A percentile compares a stretch with the other conserved stretches of the same genome.
Conservation (phyloP, 2,888 invertebrate genomes). For the Mantis religiosa region DNA sequence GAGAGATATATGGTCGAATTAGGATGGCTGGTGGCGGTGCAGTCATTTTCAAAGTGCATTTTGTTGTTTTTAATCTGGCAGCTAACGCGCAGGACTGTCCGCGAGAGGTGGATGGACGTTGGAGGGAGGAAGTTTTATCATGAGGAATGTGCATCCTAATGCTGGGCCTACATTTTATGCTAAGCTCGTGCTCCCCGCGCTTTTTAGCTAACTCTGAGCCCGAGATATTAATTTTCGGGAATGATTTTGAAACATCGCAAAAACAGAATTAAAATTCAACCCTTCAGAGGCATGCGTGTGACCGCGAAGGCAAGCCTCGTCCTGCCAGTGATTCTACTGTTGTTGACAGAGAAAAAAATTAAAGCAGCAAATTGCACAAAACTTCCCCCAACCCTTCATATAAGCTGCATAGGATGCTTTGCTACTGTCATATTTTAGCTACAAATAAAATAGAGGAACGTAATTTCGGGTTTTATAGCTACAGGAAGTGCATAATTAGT, state of each 20-base stretch:
- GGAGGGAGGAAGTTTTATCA: not conserved
- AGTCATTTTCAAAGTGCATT: slow-evolving; percentile 18
- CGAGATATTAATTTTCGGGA: not conserved
- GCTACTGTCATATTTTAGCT: not conserved
- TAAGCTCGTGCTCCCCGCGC: not conserved
- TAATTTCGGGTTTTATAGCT: not conserved
- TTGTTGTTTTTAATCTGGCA: slow-evolving; percentile 13
- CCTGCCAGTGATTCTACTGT: not conserved
- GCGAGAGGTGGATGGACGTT: not conserved
- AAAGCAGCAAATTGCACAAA: not conserved
- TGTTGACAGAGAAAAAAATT: not conserved
- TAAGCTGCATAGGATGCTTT: not conserved
- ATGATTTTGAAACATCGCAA: slow-evolving; percentile 5
- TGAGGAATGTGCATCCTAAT: not conserved
- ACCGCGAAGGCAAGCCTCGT: not conserved
- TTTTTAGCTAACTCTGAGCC: not conserved
- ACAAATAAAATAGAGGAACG: not conserved
- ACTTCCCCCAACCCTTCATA: not conserved
- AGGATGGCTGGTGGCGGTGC: not conserved
- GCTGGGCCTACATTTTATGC: slow-evolving; percentile 10
- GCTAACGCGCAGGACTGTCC: not conserved
- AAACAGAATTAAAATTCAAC: slow-evolving; percentile 10
- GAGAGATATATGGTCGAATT: not conserved
- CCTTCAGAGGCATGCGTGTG: not conserved
- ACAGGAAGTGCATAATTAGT: too few relatives aligned